Evolutionary conservation across 2,888 invertebrate genomes (phyloP).

Genomic region (Amblyjoppa proteus): DNA sequence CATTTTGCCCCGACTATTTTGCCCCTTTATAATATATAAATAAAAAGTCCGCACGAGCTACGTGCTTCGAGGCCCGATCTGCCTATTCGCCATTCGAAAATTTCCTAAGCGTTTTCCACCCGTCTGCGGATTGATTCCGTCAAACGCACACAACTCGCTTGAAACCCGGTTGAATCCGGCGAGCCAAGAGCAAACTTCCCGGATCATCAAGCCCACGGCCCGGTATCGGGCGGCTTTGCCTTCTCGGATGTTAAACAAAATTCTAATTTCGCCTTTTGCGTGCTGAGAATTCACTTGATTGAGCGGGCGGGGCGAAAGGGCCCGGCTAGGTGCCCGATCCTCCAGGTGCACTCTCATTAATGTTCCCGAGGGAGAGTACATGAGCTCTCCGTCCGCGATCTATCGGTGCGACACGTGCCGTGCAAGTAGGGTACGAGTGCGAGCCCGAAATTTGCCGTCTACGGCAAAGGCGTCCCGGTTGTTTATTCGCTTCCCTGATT

Average conservation of each 20-base stretch:
- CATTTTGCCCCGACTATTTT: not conserved
- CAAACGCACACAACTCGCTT: not conserved
- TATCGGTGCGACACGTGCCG: constrained; percentile 12
- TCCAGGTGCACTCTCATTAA: constrained; percentile 37
- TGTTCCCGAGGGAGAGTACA: not conserved
- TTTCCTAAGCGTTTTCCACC: not conserved
- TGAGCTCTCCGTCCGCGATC: constrained; percentile 9
- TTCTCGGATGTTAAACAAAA: constrained; percentile 47
- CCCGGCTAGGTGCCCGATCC: not conserved
- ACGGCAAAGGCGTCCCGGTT: constrained; percentile 34
- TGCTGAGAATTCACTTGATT: constrained; percentile 29
- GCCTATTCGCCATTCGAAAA: not conserved
- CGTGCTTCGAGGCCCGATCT: not conserved
- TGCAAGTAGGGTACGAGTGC: not conserved
- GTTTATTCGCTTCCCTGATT: constrained; percentile 42
- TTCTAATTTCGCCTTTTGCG: constrained; percentile 38
- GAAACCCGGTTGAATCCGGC: not conserved
- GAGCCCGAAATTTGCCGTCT: constrained; percentile 22
- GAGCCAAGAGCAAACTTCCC: not conserved
- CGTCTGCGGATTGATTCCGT: not conserved
- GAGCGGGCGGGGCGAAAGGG: not conserved
- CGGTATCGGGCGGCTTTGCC: constrained; percentile 15
- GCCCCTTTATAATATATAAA: too few relatives aligned
- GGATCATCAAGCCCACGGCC: constrained; percentile 2
- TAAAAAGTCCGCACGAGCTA: not conserved